Base-by-base conservation (phyloP, 2,113 vertebrate species). In the Myiopsitta monachus region DNA sequence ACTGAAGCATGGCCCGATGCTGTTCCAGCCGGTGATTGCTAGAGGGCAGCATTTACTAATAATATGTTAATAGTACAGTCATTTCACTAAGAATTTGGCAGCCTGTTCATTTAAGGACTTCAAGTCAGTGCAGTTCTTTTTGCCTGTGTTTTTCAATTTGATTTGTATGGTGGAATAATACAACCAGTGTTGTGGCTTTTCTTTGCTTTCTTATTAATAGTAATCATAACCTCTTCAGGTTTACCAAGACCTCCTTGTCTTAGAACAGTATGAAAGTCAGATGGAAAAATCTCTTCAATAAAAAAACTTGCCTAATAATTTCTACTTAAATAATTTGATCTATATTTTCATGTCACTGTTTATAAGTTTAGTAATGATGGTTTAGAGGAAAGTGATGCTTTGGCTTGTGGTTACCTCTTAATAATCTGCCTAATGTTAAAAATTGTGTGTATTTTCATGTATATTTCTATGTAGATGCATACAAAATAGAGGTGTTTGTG, bases 11-110 rank as follows among this genome's bases (percentile, higher is more conserved):
- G 41, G 44, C 28, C 14, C 18, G 3, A 9, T 43, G 52, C 44
- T 80, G 30, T 96, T 95, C n/a, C 51, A 21, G n/a, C 8, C 27
- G 8, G 21, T 7, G 69, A 17, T 69, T 72, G 91, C 96, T 97
- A 95, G 98, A 77, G 97, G 97, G 97, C 98, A 95, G 64, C 92
- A 18, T 97, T 93, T 86, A 54, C 97, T 85, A 80, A 95, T 26
- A 75, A 76, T 74, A 77, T 30, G 23, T 51, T 24, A 16, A 9
- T 66, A 70, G 22, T 33, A 23, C 36, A 57, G 11, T 3, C 19
- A 1, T 24, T 51, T 11, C 17, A 19, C 31, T 41, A 6, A 61
- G 21, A 84, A 17, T 72, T 78, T 18, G 26, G 33, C 22, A n/a
- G 17, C 16, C 6, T 74, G 1, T 41, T 18, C 51, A 24, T 52